Conservation (phyloP, 2,113 vertebrate genomes). For the Zingel zingel region DNA sequence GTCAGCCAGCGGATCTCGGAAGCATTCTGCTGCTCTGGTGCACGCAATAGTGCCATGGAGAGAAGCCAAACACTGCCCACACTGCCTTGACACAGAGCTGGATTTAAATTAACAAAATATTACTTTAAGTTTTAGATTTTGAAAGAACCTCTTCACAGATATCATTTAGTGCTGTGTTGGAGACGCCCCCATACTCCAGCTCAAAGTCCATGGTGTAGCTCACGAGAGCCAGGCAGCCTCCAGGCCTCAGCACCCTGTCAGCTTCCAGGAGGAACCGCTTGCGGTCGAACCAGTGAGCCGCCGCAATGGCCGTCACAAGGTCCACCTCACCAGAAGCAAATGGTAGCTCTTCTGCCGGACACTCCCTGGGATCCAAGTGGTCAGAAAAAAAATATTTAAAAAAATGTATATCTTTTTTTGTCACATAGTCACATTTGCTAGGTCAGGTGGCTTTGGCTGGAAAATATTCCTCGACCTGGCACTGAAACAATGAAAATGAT, state of each 20-base stretch:
- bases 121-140: neutral
- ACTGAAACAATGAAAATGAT: too few species aligned
- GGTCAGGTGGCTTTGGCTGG: neutral
- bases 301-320: conserved; percentile 80
- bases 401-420: too few species aligned
- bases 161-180: conserved; percentile 67
- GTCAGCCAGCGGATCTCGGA: too few species aligned
- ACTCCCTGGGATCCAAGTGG: conserved; percentile 46
- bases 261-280: conserved; percentile 81
- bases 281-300: conserved; percentile 86
- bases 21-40: too few species aligned
- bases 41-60: too few species aligned
- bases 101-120: too few species aligned
- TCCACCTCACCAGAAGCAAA: conserved; percentile 74
- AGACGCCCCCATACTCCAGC: conserved; percentile 70
- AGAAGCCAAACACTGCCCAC: too few species aligned
- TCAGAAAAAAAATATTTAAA: neutral
- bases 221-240: conserved; percentile 84
- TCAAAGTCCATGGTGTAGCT: conserved; percentile 80
- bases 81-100: too few species aligned
- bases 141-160: conserved; percentile 81
- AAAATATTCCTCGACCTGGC: too few species aligned
- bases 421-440: neutral
- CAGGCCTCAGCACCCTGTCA: conserved; percentile 76
- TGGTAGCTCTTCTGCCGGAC: conserved; percentile 84